Conservation (phyloP, 1,140 invertebrate genomes). For the Melitaea cinxia region DNA sequence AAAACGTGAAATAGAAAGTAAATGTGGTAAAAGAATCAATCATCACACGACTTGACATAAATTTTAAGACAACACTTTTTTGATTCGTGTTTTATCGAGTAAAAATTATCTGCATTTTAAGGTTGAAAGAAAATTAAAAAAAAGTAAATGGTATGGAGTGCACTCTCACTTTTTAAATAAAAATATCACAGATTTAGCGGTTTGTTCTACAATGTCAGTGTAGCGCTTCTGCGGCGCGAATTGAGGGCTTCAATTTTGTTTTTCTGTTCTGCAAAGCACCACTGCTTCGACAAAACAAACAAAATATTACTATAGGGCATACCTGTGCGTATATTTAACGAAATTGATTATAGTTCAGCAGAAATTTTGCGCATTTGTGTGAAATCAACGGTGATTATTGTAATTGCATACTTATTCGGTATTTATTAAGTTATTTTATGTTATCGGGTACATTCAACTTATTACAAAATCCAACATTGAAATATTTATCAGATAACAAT, state of each 20-base stretch:
- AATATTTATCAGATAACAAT: constrained; percentile 14
- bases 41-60: constrained; percentile 7
- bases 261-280: constrained; percentile 34
- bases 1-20: not conserved
- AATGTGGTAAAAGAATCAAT: not conserved
- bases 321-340: no score
- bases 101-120: not conserved
- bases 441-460: not conserved
- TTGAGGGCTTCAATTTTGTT: constrained; percentile 33
- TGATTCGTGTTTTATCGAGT: not conserved
- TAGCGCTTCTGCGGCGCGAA: constrained; percentile 33
- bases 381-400: no score
- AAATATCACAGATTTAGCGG: constrained; percentile 26
- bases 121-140: not conserved
- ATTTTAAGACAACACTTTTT: not conserved
- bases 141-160: constrained; percentile 12
- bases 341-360: no score
- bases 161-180: constrained; percentile 32
- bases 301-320: constrained; percentile 12
- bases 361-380: no score
- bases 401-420: no score
- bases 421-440: no score
- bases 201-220: constrained; percentile 28
- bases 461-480: constrained; percentile 8
- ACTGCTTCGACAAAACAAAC: constrained; percentile 38